Evolutionary conservation across 2,888 invertebrate genomes (phyloP).

Genomic region (Labia minor): DNA sequence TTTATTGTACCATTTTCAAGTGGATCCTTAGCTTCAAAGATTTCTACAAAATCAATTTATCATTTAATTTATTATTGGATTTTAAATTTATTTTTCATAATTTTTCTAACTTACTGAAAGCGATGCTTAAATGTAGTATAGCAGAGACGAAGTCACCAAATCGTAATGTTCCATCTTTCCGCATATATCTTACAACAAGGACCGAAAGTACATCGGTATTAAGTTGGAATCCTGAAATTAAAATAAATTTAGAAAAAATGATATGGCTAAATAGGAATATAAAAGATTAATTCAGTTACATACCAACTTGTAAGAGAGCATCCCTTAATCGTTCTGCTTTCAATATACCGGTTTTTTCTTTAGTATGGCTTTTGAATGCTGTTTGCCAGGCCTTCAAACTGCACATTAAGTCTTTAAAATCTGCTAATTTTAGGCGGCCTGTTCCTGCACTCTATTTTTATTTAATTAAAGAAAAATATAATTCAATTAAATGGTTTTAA

Average conservation of each 20-base stretch:
- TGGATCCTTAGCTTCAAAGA: slow-evolving; percentile 67
- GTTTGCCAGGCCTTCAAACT: slow-evolving; percentile 85
- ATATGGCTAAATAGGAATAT: background rate
- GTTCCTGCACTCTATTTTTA: slow-evolving; percentile 55
- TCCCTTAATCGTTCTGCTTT: slow-evolving; percentile 76
- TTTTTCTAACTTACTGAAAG: slow-evolving; percentile 59
- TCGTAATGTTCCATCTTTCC: slow-evolving; percentile 82
- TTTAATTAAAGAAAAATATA: slow-evolving; percentile 28
- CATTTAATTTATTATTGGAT: slow-evolving; percentile 18
- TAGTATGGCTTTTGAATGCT: slow-evolving; percentile 78
- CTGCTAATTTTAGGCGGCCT: slow-evolving; percentile 69
- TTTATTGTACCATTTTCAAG: slow-evolving; percentile 71
- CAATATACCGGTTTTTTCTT: slow-evolving; percentile 81
- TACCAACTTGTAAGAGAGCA: slow-evolving; percentile 70
- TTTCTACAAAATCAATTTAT: slow-evolving; percentile 40
- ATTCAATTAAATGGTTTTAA: background rate
- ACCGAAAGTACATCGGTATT: slow-evolving; percentile 74
- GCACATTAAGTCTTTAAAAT: slow-evolving; percentile 85
- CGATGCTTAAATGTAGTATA: slow-evolving; percentile 75
- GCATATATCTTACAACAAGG: slow-evolving; percentile 75
- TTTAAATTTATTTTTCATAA: background rate
- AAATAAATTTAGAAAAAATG: too few species aligned
- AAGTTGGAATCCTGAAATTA: slow-evolving; percentile 58
- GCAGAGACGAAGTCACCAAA: slow-evolving; percentile 88
- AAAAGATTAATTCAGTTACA: slow-evolving; percentile 32